These are phyloP conservation scores for Metopolophium dirhodum DNA, from an alignment of 1,140 invertebrate genomes.

Conservation along the genomic window DNA sequence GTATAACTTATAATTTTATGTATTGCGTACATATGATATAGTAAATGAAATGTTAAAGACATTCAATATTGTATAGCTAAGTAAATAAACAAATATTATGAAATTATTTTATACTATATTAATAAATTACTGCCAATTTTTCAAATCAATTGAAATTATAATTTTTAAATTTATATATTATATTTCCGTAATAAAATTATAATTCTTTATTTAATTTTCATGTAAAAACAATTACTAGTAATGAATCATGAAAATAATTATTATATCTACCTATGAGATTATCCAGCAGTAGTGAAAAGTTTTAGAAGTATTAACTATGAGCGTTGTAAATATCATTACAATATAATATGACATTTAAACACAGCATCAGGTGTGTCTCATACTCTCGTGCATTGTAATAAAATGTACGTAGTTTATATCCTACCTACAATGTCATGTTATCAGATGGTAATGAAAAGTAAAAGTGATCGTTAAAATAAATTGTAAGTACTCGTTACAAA, in stretches of 20 bases:
- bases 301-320: background rate
- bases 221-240: background rate
- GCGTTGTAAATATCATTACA: background rate
- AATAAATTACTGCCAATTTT: too few species aligned
- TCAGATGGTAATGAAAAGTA: conserved; percentile 39
- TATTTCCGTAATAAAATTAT: background rate
- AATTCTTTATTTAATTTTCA: background rate
- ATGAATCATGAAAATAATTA: background rate
- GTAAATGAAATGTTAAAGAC: background rate
- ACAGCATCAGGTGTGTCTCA: background rate
- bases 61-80: background rate
- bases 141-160: background rate
- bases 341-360: background rate
- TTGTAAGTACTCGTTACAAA: background rate
- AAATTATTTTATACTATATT: too few species aligned
- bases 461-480: conserved; percentile 38
- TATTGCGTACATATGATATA: too few species aligned
- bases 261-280: background rate
- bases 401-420: background rate
- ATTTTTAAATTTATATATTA: background rate
- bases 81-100: too few species aligned
- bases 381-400: background rate
- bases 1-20: too few species aligned
- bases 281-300: background rate
- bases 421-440: conserved; percentile 10